These are phyloP conservation scores for Toxotes chatareus DNA, from an alignment of 2,113 vertebrate species.

Conservation along the genomic window DNA sequence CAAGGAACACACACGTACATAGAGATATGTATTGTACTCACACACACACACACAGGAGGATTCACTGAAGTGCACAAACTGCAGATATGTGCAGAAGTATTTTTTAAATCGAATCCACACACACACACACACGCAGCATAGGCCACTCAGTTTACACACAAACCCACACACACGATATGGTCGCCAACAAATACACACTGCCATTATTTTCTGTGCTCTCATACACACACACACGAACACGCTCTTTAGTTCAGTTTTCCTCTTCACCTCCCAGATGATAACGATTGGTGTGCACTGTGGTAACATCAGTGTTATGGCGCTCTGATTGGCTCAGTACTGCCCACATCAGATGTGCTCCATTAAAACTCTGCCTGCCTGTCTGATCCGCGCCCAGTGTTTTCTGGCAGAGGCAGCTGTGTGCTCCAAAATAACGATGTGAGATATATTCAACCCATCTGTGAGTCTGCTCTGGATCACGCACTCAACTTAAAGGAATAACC, in stretches of 20 bases:
- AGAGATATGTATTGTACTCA: not conserved
- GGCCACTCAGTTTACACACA: not conserved
- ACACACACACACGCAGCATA: not conserved
- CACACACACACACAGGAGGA: not conserved
- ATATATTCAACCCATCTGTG: slow-evolving; percentile 18
- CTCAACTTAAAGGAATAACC: not conserved
- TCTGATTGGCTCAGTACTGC: slow-evolving; percentile 42
- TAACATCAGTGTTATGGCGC: slow-evolving; percentile 17
- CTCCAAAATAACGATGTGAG: slow-evolving; percentile 25
- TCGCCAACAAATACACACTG: not conserved
- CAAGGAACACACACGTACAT: not conserved
- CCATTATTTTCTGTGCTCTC: not conserved
- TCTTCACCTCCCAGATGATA: slow-evolving; percentile 28
- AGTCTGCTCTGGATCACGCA: not conserved
- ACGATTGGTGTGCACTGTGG: not conserved
- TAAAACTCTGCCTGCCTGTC: slow-evolving; percentile 36
- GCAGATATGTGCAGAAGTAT: not conserved
- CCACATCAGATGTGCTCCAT: slow-evolving; percentile 51
- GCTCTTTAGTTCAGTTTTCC: not conserved
- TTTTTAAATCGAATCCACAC: not conserved
- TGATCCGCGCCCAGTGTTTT: slow-evolving; percentile 37
- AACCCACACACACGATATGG: not conserved
- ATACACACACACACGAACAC: not conserved
- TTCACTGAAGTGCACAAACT: not conserved
- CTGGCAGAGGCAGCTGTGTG: slow-evolving; percentile 29